Base-by-base conservation (phyloP, 2,113 vertebrate genomes). In the Elachura formosa region DNA sequence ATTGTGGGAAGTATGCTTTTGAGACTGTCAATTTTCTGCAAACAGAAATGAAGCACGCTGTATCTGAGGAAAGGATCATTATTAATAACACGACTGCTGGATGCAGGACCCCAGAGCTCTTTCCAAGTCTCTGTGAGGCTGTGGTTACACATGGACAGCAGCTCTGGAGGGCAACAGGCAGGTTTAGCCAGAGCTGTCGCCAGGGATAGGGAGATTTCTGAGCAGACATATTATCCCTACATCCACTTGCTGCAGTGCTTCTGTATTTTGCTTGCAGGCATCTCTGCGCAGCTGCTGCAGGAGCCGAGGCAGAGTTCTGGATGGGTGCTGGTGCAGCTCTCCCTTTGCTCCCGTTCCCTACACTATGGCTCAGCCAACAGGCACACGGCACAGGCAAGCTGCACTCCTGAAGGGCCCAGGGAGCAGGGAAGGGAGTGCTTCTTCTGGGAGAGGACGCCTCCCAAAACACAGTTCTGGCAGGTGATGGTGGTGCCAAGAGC, bases 321-420 rank as follows among this genome's bases (percentile, higher is more conserved):
- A 43, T 2, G 33, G 20, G 33, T 15, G 66, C 55, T 0, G 1
- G 14, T 20, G 13, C 4, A 4, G 41, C 4, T 1, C n/a, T 69
- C 41, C 69, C 68, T 69, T 54, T 33, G 33, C 1, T 64, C 14
- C 0, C 3, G 1, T 11, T 49, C 19, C 19, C 49, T 20, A 9
- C 34, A 33, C 12, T 15, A 1, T 9, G 51, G 73, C 64, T 84
- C 58, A 55, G 67, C 34, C 41, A 17, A 9, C 2, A 6, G 38
- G 38, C 62, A 46, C 3, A 5, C 5, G 2, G 20, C 14, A 36
- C 23, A 45, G 26, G 46, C 0, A 12, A 71, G 67, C 28, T 36
- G 79, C 25, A 18, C 24, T 24, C 24, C 34, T 3, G 41, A 25
- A 25, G n/a, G 29, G n/a, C 14, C 11, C 3, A 2, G 58, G 34